Evolutionary conservation across 2,797 vertebrate genomes (phyloP), one percentile per base, ranked within the genome.

Genomic region (Mergus octosetaceus): DNA sequence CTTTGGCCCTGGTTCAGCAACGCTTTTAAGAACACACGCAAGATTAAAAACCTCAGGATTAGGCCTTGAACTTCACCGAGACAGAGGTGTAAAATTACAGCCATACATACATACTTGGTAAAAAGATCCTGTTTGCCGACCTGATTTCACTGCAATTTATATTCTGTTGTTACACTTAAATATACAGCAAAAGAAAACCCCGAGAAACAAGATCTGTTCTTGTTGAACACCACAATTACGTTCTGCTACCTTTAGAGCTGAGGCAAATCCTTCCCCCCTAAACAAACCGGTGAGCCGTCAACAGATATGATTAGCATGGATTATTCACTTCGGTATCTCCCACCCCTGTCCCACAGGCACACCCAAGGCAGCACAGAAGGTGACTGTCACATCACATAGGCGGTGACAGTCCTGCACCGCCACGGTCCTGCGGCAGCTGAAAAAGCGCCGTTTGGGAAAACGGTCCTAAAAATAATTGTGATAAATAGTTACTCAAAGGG

Each of bases 71-170:
- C 85, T 95, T 95, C 36, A 88, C 28, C 0, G 0, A 83, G 76
- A 57, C 72, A 0, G 28, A 92, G 77, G 94, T 86, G 70, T 95
- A 92, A 96, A 93, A 82, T 94, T 89, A 95, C 94, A 51, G 73
- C 70, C 2, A 10, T 71, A 70, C 47, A 71, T 56, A 58, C 90
- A 51, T 13, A 80, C 51, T 87, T 74, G 71, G 89, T 70, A 77
- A 90, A 89, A 93, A 85, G 78, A 95, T 87, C 78, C 45, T 90
- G 90, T 93, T 95, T 95, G 90, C 96, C 81, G 53, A 82, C 43
- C 70, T 75, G 81, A 87, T 96, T 96, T 94, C 91, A 89, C 84
- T 83, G 94, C 83, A 89, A 95, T 93, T 96, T 96, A 95, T 95
- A 95, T 93, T 93, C 93, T 83, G 87, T 80, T 96, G 94, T 95